Evolutionary conservation across 2,888 invertebrate genomes (phyloP).

Genomic region (Asteroscopus sphinx): DNA sequence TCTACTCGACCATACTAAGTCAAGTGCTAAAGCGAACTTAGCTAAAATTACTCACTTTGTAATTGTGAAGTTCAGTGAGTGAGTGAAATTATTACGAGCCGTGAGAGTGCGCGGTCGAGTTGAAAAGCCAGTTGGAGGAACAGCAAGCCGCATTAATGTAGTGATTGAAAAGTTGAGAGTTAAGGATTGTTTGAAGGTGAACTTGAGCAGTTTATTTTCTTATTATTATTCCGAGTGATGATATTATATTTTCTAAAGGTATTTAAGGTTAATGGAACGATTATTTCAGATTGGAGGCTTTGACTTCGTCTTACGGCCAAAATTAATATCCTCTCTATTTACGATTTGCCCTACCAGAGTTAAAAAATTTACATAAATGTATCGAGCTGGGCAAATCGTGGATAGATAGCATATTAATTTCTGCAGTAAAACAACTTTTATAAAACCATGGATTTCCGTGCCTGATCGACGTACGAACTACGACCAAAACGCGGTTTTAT

Average conservation of each 20-base stretch:
- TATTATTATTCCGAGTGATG: slow-evolving; percentile 15
- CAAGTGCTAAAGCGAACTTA: slow-evolving; percentile 38
- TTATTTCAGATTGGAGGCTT: slow-evolving; percentile 14
- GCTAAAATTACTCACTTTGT: slow-evolving; percentile 43
- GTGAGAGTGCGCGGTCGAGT: slow-evolving; percentile 44
- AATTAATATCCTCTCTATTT: too few relatives aligned
- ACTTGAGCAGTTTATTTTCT: slow-evolving; percentile 28
- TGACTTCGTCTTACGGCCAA: too few relatives aligned
- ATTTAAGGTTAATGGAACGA: neutral
- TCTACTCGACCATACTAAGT: slow-evolving; percentile 34
- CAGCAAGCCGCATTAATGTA: slow-evolving; percentile 42
- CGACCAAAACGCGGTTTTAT: too few relatives aligned
- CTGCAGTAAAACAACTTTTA: slow-evolving; percentile 23
- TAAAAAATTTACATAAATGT: too few relatives aligned
- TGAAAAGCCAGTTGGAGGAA: slow-evolving; percentile 37
- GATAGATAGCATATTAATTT: too few relatives aligned
- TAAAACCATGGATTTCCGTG: too few relatives aligned
- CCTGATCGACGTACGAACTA: too few relatives aligned
- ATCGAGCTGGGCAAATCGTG: too few relatives aligned
- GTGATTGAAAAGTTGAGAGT: slow-evolving; percentile 55
- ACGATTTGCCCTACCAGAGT: too few relatives aligned
- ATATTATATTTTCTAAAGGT: slow-evolving; percentile 9
- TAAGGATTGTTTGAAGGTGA: slow-evolving; percentile 17
- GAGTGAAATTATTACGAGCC: slow-evolving; percentile 40
- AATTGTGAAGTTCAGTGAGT: slow-evolving; percentile 50